Conservation (phyloP, 2,888 invertebrate genomes). For the Rotaria sp. region DNA sequence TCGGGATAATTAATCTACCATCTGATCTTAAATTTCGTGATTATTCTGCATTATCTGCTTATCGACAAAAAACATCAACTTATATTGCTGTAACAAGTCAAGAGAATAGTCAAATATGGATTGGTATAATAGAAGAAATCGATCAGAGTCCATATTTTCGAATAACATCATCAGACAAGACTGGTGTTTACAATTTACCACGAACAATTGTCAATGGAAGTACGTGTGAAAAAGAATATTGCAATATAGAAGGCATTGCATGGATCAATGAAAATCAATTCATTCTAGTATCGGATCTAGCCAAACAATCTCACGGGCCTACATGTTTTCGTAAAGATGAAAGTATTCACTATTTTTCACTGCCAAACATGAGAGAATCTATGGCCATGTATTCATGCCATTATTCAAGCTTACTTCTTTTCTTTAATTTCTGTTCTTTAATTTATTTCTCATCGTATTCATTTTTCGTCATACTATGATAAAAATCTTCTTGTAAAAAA, state of each 20-base stretch:
- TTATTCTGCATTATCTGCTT: not conserved
- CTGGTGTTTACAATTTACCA: not conserved
- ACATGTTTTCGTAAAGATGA: not conserved
- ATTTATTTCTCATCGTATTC: too few species aligned
- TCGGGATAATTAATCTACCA: too few species aligned
- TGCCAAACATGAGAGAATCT: not conserved
- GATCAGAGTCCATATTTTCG: not conserved
- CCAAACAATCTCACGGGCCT: not conserved
- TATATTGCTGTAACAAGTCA: not conserved
- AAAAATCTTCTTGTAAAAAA: too few species aligned
- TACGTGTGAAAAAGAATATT: not conserved
- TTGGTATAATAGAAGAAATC: not conserved
- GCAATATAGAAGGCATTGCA: not conserved
- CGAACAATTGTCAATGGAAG: not conserved
- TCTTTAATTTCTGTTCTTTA: too few species aligned
- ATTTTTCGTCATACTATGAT: too few species aligned
- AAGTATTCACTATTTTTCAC: not conserved
- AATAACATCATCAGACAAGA: not conserved
- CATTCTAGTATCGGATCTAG: not conserved
- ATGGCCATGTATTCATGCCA: too few species aligned
- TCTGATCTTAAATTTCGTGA: not conserved
- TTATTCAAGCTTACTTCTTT: too few species aligned
- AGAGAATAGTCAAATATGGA: not conserved
- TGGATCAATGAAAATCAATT: not conserved
- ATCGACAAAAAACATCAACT: not conserved